Evolutionary conservation across 1,140 invertebrate genomes (phyloP).

Genomic region (Oryctes rhinoceros): DNA sequence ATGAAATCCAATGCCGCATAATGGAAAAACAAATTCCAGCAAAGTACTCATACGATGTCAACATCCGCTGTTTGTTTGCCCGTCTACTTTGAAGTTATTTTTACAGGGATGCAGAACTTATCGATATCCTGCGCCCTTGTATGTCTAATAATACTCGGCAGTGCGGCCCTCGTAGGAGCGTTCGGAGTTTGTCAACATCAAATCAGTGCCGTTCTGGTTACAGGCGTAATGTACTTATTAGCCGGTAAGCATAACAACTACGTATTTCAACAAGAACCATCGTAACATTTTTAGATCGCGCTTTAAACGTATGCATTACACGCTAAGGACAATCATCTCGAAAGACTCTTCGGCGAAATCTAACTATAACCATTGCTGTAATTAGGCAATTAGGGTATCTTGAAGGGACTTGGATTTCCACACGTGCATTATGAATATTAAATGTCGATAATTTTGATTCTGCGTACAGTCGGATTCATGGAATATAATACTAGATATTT

Average conservation of each 20-base stretch:
- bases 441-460: no score
- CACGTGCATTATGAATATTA: no score
- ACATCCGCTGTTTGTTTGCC: not conserved
- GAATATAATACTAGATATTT: no score
- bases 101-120: slow-evolving; percentile 89
- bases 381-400: no score
- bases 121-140: slow-evolving; percentile 91
- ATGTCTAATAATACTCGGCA: slow-evolving; percentile 84
- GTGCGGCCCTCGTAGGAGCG: slow-evolving; percentile 81
- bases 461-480: no score
- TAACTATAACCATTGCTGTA: no score
- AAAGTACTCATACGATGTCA: not conserved
- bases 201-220: slow-evolving; percentile 88
- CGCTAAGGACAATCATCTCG: no score
- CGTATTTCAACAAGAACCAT: not conserved
- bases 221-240: slow-evolving; percentile 90
- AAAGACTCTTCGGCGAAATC: no score
- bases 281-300: no score
- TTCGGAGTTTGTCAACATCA: slow-evolving; percentile 87
- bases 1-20: no score
- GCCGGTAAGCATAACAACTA: slow-evolving; percentile 71
- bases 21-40: not conserved
- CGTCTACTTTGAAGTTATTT: slow-evolving; percentile 44
- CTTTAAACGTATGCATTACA: no score
- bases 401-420: no score